Evolutionary conservation across 2,797 vertebrate species (phyloP).

Genomic region (Siniperca obscura): DNA sequence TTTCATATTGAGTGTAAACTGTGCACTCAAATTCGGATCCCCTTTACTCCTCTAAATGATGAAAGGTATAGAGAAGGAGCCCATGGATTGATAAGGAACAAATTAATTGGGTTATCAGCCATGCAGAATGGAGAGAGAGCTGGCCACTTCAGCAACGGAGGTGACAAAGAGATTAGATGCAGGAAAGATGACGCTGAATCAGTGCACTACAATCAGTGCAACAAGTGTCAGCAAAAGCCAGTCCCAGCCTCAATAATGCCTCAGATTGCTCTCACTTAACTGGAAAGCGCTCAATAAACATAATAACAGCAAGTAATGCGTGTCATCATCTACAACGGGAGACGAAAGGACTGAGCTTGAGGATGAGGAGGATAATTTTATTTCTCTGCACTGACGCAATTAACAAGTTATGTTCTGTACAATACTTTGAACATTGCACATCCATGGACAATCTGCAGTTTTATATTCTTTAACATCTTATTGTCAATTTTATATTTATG

Average conservation of each 20-base stretch:
- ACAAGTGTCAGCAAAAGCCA: conserved; percentile 38
- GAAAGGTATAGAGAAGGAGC: conserved; percentile 24
- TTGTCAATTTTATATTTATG: too few species aligned
- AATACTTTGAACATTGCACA: too few species aligned
- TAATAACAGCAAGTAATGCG: conserved; percentile 3
- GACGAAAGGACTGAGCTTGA: neutral
- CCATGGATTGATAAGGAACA: conserved; percentile 35
- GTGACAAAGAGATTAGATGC: conserved; percentile 62
- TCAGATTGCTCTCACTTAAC: conserved; percentile 20
- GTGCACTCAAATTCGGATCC: neutral
- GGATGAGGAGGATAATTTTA: neutral
- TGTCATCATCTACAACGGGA: conserved; percentile 17
- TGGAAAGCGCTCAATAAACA: conserved; percentile 29
- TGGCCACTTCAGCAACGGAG: conserved; percentile 16
- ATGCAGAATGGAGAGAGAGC: conserved; percentile 37
- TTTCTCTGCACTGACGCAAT: too few species aligned
- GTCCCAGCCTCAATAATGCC: conserved; percentile 15
- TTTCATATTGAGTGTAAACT: neutral
- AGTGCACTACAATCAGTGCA: conserved; percentile 20
- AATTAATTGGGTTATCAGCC: conserved; percentile 55
- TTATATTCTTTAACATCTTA: too few species aligned
- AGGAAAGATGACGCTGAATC: conserved; percentile 52
- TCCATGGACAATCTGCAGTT: too few species aligned
- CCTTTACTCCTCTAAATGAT: conserved; percentile 26
- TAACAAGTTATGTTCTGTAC: too few species aligned